These are phyloP conservation scores for Ammospiza nelsoni DNA, from an alignment of 2,113 vertebrate genomes.

Conservation along the genomic window DNA sequence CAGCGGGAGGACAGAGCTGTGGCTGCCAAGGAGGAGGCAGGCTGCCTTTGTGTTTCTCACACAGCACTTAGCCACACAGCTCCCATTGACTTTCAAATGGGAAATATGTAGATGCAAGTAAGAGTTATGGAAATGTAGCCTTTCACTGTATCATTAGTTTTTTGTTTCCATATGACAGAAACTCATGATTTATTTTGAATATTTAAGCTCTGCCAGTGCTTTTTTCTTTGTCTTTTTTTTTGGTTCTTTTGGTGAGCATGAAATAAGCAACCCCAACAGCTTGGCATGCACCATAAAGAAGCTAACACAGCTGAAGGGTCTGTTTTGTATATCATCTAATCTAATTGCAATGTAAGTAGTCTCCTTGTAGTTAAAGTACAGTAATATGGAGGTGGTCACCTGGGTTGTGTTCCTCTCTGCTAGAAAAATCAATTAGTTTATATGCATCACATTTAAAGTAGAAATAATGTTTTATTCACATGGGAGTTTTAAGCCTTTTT, in stretches of 20 bases:
- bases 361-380: background rate
- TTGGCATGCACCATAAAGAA: background rate
- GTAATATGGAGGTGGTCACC: background rate
- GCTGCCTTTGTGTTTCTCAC: conserved; percentile 12
- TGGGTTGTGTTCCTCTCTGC: background rate
- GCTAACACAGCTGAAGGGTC: background rate
- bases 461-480: background rate
- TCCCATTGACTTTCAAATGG: conserved; percentile 63
- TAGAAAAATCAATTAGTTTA: background rate
- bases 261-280: background rate
- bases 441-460: background rate
- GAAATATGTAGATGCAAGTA: conserved; percentile 45
- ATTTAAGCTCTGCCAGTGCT: background rate
- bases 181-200: conserved; percentile 61
- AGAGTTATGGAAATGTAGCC: conserved; percentile 61
- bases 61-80: background rate
- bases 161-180: conserved; percentile 62
- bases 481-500: background rate
- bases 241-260: background rate
- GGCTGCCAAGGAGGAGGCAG: conserved; percentile 44
- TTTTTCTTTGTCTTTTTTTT: background rate
- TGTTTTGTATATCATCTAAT: background rate
- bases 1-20: background rate
- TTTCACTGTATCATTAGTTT: conserved; percentile 67
- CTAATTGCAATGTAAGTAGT: background rate